Evolutionary conservation across 2,797 vertebrate species (phyloP).

Genomic region (Buceros bicornis): DNA sequence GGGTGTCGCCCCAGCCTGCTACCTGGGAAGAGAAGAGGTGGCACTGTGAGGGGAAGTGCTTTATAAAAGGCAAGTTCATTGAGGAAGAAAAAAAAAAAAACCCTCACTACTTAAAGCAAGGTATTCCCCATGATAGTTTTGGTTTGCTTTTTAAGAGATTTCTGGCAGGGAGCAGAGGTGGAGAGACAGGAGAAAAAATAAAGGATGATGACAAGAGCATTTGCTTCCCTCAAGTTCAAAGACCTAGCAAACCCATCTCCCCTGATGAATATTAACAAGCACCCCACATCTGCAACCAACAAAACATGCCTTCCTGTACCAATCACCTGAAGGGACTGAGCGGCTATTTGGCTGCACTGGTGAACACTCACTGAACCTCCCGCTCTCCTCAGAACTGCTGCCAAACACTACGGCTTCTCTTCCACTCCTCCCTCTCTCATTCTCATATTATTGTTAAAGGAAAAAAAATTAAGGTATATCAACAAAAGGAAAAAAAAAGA

Average conservation of each 20-base stretch:
- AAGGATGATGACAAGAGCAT: neutral
- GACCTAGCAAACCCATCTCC: neutral
- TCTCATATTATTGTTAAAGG: neutral
- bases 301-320: neutral
- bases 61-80: neutral
- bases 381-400: neutral
- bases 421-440: neutral
- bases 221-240: neutral
- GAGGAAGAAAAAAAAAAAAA: neutral
- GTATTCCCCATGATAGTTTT: neutral
- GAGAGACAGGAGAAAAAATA: neutral
- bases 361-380: neutral
- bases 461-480: neutral
- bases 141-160: neutral
- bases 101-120: neutral
- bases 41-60: fast-evolving
- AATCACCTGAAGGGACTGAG: neutral
- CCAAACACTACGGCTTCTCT: neutral
- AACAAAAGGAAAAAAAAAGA: neutral
- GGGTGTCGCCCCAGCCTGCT: fast-evolving
- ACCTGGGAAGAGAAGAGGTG: fast-evolving
- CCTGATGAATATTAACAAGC: neutral
- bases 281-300: neutral
- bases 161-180: neutral
- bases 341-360: neutral